Percentiles rank a stretch among this genome's conserved stretches.
phyloP scores from a whole-genome alignment of 2,113 vertebrate genomes.

The Microcebus griseorufus region DNA sequence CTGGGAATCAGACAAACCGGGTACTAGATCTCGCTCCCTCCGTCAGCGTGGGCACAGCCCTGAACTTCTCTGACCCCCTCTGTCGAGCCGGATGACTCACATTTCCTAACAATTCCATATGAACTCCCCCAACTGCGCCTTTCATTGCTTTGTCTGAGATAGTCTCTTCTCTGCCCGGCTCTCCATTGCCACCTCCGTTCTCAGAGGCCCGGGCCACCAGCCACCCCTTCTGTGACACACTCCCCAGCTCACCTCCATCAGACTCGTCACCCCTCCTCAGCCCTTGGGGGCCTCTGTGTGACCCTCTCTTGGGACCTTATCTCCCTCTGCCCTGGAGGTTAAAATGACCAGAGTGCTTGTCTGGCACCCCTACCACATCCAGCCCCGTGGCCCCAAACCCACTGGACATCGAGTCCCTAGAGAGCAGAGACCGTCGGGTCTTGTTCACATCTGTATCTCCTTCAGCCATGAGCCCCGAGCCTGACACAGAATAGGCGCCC shows the following conservation, averaged over 20 bases:
- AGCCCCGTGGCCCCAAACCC: no score
- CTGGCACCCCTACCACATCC: no score
- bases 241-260: not conserved
- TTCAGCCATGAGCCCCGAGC: not conserved
- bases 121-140: not conserved
- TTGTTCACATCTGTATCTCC: not conserved
- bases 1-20: not conserved
- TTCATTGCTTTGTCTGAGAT: not conserved
- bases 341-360: not conserved
- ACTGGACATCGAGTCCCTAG: not conserved
- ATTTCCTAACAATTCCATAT: not conserved
- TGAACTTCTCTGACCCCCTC: not conserved
- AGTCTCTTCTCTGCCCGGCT: not conserved
- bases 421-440: not conserved
- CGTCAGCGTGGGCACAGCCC: not conserved
- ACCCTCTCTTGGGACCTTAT: not conserved
- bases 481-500: not conserved
- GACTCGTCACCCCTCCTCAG: not conserved
- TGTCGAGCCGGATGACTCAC: not conserved
- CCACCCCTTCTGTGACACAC: not conserved
- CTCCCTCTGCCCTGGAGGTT: not conserved
- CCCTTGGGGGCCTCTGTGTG: not conserved
- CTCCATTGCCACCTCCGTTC: not conserved
- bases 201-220: rapidly evolving
- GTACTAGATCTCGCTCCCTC: not conserved